Percentiles rank a stretch among this genome's conserved stretches.
phyloP scores from a whole-genome alignment of 2,113 vertebrate genomes.

The Megaceryle torquata region DNA sequence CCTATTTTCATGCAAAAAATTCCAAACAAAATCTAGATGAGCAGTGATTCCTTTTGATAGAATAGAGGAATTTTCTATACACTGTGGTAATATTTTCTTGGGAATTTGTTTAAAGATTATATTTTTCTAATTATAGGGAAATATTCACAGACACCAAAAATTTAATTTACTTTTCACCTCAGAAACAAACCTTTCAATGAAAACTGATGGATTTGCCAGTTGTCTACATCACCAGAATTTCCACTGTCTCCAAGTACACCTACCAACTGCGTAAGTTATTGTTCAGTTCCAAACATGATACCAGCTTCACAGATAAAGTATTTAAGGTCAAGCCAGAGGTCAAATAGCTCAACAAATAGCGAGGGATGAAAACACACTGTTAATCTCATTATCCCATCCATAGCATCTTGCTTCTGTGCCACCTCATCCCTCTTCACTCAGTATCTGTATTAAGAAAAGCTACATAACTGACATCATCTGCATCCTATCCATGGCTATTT shows the following conservation, averaged over 20 bases:
- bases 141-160: background rate
- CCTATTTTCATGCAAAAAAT: background rate
- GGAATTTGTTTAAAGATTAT: background rate
- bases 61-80: background rate
- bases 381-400: background rate
- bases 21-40: background rate
- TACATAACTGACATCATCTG: background rate
- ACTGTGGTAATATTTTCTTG: background rate
- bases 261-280: background rate
- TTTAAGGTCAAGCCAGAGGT: background rate
- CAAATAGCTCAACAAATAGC: background rate
- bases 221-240: background rate
- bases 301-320: background rate
- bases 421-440: background rate
- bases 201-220: background rate
- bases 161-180: background rate
- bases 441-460: background rate
- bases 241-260: background rate
- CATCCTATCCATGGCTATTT: background rate
- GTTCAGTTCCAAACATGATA: background rate
- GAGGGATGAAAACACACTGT: background rate
- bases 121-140: background rate
- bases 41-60: background rate
- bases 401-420: background rate
- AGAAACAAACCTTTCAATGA: background rate